Evolutionary conservation across 2,113 vertebrate species (phyloP).

Genomic region (Plecotus auritus): DNA sequence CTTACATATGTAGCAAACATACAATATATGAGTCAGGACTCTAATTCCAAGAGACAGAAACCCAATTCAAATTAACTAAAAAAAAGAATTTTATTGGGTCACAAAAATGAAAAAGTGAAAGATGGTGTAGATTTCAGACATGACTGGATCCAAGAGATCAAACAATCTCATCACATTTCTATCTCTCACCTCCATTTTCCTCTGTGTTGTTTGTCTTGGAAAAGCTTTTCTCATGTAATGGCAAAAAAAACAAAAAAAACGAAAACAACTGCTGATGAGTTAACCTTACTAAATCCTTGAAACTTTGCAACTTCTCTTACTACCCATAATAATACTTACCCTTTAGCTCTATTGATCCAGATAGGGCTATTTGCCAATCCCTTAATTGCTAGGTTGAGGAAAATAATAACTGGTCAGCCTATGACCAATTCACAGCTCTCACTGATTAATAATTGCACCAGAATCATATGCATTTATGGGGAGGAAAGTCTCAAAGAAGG

Average conservation of each 20-base stretch:
- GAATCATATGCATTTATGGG: neutral
- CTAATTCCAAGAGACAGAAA: constrained; percentile 18
- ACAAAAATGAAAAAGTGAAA: constrained; percentile 34
- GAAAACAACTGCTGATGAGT: neutral
- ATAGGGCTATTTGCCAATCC: neutral
- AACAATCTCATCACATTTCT: neutral
- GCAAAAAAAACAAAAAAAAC: neutral
- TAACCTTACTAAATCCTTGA: neutral
- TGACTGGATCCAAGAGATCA: neutral
- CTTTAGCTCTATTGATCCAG: neutral
- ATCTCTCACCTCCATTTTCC: neutral
- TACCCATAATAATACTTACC: neutral
- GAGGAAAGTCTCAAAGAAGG: neutral
- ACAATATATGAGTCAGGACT: neutral
- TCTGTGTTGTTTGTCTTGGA: neutral
- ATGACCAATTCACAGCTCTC: neutral
- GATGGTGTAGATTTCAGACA: neutral
- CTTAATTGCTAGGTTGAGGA: neutral
- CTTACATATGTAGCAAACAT: neutral
- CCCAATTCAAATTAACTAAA: constrained; percentile 26
- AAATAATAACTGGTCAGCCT: neutral
- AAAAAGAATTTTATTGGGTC: constrained; percentile 7
- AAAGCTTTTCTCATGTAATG: neutral
- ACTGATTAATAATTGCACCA: neutral
- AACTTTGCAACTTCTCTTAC: constrained; percentile 18